Conservation (phyloP, 2,113 vertebrate species). For the Stercorarius parasiticus region DNA sequence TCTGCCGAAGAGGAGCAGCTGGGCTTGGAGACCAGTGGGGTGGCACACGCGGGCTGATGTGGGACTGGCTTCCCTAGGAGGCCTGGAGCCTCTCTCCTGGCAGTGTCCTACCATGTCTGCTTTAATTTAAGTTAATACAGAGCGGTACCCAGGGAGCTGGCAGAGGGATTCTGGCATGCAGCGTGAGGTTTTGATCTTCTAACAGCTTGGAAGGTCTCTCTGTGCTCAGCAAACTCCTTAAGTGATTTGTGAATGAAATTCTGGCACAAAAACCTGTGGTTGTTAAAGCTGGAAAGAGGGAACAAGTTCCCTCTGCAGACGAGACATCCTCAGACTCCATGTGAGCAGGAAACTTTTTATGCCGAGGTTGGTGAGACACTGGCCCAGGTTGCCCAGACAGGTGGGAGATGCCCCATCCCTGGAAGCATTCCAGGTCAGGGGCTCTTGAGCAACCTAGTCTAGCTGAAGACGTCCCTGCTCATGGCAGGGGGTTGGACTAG, state of each 20-base stretch:
- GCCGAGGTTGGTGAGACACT: rapidly evolving
- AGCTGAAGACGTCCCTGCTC: not conserved
- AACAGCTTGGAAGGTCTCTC: not conserved
- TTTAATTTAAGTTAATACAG: not conserved
- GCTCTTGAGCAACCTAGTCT: not conserved
- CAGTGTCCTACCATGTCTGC: not conserved
- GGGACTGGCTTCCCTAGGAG: not conserved
- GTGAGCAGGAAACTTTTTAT: not conserved
- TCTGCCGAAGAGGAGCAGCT: not conserved
- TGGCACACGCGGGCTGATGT: not conserved
- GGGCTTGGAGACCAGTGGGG: not conserved
- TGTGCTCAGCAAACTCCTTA: not conserved
- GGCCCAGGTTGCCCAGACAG: not conserved
- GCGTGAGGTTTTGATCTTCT: not conserved
- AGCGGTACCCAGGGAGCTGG: not conserved
- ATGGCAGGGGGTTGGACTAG: rapidly evolving
- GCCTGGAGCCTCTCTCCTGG: not conserved
- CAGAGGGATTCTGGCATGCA: not conserved
- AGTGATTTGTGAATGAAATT: not conserved
- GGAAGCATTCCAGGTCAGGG: not conserved
- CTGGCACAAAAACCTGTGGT: rapidly evolving
- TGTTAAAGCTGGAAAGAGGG: not conserved
- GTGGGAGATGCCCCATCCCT: not conserved
- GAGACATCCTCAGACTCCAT: not conserved
- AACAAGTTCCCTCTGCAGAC: not conserved